Conservation (phyloP, 2,113 vertebrate genomes). For the Platichthys flesus region DNA sequence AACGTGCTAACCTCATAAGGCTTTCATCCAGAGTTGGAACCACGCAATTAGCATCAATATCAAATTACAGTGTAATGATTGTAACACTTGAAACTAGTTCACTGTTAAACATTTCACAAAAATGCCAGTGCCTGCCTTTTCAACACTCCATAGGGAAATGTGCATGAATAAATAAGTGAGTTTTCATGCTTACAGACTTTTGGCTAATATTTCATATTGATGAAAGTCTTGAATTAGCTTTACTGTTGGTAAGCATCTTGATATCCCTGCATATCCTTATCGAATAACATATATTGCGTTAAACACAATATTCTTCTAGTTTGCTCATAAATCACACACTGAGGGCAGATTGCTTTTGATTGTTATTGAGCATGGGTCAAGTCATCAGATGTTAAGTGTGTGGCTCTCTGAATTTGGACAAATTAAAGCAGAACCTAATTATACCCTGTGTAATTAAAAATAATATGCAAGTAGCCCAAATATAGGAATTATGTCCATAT, state of each 20-base stretch:
- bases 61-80: constrained; percentile 53
- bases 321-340: too few relatives aligned
- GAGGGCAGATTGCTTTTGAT: neutral
- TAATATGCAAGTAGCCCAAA: neutral
- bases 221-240: constrained; percentile 41
- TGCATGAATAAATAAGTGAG: constrained; percentile 54
- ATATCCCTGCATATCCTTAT: constrained; percentile 40
- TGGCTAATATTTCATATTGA: constrained; percentile 28
- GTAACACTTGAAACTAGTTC: constrained; percentile 35
- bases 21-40: constrained; percentile 45
- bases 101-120: constrained; percentile 36
- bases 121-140: constrained; percentile 55
- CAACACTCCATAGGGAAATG: constrained; percentile 50
- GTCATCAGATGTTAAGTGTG: constrained; percentile 7
- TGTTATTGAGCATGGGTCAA: neutral
- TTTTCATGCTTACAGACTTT: constrained; percentile 48
- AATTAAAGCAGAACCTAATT: neutral
- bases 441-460: neutral
- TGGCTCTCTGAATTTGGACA: constrained; percentile 10
- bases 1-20: constrained; percentile 55
- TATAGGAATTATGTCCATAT: constrained; percentile 1
- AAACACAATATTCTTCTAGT: constrained; percentile 17
- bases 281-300: constrained; percentile 26
- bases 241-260: constrained; percentile 38
- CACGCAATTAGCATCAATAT: constrained; percentile 44